These are phyloP conservation scores for Orycteropus afer DNA, from an alignment of 2,113 vertebrate species.

Conservation along the genomic window DNA sequence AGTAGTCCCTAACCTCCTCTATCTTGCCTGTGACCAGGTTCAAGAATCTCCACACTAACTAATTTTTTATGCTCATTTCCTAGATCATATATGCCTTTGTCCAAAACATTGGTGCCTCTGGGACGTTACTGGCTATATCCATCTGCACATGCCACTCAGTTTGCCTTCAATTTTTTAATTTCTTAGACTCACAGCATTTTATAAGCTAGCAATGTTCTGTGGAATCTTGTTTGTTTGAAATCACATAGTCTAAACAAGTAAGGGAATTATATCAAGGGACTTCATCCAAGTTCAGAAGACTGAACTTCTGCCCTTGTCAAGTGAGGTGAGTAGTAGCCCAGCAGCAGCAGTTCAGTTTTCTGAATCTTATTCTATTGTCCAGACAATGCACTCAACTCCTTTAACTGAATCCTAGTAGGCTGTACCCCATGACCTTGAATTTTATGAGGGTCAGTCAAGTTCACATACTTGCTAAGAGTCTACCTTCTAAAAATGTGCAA, in stretches of 20 bases:
- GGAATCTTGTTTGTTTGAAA: not conserved
- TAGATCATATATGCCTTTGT: too few relatives aligned
- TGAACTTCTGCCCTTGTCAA: too few relatives aligned
- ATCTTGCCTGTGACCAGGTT: too few relatives aligned
- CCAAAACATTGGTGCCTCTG: not conserved
- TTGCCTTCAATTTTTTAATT: not conserved
- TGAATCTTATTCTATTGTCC: accelerated
- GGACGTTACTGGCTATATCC: not conserved
- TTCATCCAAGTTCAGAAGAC: not conserved
- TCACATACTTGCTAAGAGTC: not conserved
- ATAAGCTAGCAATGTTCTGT: not conserved
- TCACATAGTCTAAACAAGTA: not conserved
- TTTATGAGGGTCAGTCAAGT: not conserved
- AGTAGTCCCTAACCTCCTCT: not conserved
- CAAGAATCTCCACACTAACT: too few relatives aligned
- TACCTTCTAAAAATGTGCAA: not conserved
- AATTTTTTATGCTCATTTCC: not conserved
- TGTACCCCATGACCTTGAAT: not conserved
- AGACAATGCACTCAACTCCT: not conserved
- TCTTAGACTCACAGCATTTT: not conserved
- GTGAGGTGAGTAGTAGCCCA: too few relatives aligned
- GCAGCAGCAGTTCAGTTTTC: too few relatives aligned
- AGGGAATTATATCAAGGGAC: not conserved
- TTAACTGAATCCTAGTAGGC: not conserved
- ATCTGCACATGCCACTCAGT: not conserved